phyloP scores from a whole-genome alignment of 2,113 vertebrate genomes.

The Pimephales promelas region DNA sequence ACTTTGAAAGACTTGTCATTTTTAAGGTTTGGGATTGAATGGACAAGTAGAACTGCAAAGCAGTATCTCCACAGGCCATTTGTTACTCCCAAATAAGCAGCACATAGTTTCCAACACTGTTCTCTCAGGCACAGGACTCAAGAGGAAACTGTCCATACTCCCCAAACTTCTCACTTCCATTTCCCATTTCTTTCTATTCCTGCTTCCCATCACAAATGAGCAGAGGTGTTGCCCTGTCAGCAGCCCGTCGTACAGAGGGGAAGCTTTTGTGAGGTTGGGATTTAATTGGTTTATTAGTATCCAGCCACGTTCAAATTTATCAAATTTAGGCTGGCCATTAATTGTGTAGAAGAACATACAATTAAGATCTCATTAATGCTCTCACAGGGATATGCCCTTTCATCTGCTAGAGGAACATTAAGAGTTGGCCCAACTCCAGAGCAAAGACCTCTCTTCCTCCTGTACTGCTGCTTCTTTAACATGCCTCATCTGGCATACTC shows the following conservation, averaged over 20 bases:
- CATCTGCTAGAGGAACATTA: slow-evolving; percentile 79
- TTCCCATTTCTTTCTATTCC: not conserved
- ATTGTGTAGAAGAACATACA: slow-evolving; percentile 84
- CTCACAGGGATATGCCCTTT: slow-evolving; percentile 80
- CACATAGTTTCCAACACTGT: not conserved
- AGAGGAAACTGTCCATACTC: not conserved
- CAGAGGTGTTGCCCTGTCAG: slow-evolving; percentile 43
- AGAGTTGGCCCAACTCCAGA: slow-evolving; percentile 75
- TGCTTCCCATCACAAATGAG: not conserved
- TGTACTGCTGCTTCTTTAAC: slow-evolving; percentile 48
- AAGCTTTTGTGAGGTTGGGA: slow-evolving; percentile 57
- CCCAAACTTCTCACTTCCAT: not conserved
- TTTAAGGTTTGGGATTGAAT: not conserved
- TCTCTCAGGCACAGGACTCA: not conserved
- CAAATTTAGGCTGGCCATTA: slow-evolving; percentile 81
- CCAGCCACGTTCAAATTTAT: slow-evolving; percentile 79
- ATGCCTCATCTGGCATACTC: slow-evolving; percentile 25
- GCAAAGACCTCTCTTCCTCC: slow-evolving; percentile 63
- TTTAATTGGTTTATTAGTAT: slow-evolving; percentile 82
- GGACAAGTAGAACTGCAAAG: not conserved
- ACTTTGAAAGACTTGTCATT: too few species aligned
- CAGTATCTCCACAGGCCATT: not conserved
- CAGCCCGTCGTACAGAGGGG: slow-evolving; percentile 68
- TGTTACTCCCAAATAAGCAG: not conserved
- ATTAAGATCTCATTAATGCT: slow-evolving; percentile 78